A percentile compares a stretch with the other conserved stretches of the same genome.
phyloP scores from a whole-genome alignment of 2,113 vertebrate genomes.

The Pandion haliaetus region DNA sequence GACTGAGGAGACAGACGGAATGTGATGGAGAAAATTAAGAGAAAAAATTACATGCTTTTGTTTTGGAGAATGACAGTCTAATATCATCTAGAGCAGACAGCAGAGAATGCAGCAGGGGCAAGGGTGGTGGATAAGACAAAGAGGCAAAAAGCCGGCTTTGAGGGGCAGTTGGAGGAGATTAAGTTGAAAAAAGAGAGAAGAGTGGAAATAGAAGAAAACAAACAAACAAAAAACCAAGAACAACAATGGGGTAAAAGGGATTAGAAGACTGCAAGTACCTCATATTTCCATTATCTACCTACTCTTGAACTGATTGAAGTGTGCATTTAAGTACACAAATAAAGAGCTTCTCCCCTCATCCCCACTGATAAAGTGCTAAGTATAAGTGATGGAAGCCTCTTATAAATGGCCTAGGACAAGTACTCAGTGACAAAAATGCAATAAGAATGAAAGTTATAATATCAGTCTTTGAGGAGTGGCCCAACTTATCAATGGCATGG shows the following conservation, averaged over 20 bases:
- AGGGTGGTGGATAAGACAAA: background rate
- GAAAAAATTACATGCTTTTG: background rate
- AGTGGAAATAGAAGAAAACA: background rate
- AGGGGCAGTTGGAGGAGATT: background rate
- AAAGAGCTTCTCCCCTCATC: background rate
- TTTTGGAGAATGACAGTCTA: background rate
- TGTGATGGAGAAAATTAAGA: background rate
- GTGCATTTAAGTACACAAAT: background rate
- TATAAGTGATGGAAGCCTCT: background rate
- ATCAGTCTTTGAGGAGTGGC: background rate
- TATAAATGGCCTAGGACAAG: constrained; percentile 22
- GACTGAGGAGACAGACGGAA: background rate
- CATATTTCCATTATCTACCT: background rate
- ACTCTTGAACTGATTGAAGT: background rate
- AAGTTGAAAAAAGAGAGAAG: background rate
- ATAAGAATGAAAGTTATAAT: constrained; percentile 57
- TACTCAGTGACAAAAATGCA: constrained; percentile 36
- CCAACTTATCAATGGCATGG: background rate
- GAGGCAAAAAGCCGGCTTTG: background rate
- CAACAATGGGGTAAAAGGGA: background rate
- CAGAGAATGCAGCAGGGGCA: background rate
- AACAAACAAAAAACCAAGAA: background rate
- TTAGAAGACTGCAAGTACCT: background rate
- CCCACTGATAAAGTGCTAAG: background rate
- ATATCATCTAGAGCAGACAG: background rate